A percentile compares a stretch with the other conserved stretches of the same genome.
These are phyloP conservation scores for Fregetta grallaria DNA, from an alignment of 2,113 vertebrate genomes.

Conservation along the genomic window DNA sequence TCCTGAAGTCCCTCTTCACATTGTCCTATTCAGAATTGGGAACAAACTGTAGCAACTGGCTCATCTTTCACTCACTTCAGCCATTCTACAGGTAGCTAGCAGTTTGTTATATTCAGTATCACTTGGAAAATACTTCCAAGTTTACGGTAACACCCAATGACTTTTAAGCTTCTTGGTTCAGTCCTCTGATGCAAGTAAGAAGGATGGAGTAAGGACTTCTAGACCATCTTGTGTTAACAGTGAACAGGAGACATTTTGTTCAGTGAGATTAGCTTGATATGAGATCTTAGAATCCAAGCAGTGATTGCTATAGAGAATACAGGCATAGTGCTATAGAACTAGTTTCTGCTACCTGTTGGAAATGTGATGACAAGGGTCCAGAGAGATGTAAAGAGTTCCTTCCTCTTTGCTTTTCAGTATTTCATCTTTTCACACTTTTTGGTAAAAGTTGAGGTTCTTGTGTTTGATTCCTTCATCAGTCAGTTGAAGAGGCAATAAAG, in stretches of 20 bases:
- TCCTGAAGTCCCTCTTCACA: neutral
- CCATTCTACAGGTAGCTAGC: neutral
- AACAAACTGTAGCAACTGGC: neutral
- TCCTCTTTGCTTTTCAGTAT: neutral
- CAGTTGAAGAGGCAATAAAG: neutral
- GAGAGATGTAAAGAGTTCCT: neutral
- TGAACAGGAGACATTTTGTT: neutral
- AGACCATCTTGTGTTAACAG: neutral
- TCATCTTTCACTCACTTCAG: neutral
- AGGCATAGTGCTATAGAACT: neutral
- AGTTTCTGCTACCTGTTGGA: neutral
- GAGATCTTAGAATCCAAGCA: neutral
- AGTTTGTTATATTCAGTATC: neutral
- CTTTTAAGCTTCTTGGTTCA: neutral
- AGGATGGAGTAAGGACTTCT: neutral
- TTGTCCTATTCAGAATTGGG: neutral
- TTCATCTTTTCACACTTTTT: neutral
- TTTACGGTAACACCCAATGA: neutral
- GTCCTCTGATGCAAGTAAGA: neutral
- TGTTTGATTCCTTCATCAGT: neutral
- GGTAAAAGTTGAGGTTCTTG: neutral
- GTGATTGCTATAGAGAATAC: neutral
- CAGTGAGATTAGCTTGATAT: neutral
- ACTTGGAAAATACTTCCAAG: neutral
- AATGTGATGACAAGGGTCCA: neutral